A percentile compares a stretch with the other conserved stretches of the same genome.
Conservation (phyloP, 2,797 vertebrate genomes). For the Muscicapa striata region DNA sequence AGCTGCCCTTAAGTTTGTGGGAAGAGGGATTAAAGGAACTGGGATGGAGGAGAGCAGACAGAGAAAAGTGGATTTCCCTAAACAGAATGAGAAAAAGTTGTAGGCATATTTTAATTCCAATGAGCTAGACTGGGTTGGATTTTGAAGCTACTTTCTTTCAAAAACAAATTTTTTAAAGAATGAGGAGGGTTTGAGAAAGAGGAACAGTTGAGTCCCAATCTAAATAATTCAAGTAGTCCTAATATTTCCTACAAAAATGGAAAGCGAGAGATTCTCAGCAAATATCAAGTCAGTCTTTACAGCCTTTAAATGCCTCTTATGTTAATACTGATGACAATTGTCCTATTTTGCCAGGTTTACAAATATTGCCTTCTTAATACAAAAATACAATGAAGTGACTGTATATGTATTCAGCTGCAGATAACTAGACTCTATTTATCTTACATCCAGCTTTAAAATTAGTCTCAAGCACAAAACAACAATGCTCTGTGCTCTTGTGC, state of each 20-base stretch:
- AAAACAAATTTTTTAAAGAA: background rate
- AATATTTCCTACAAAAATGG: background rate
- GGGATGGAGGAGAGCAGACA: background rate
- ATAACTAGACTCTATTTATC: background rate
- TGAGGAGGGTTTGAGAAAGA: background rate
- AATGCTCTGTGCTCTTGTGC: background rate
- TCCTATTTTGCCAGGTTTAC: background rate
- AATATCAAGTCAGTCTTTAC: background rate
- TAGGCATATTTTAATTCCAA: background rate
- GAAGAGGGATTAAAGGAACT: background rate
- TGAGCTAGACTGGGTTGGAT: background rate
- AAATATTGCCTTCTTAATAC: background rate
- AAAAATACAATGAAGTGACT: background rate
- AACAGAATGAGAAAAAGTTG: background rate
- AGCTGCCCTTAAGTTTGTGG: background rate
- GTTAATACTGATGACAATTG: background rate
- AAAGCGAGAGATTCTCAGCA: background rate
- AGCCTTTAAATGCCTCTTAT: background rate
- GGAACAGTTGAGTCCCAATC: background rate
- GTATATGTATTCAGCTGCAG: background rate
- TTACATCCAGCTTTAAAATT: conserved; percentile 39
- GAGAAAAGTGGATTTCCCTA: background rate
- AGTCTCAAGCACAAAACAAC: background rate
- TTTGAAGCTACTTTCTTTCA: background rate
- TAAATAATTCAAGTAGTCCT: background rate